Percentiles rank a stretch among this genome's conserved stretches.
These are phyloP conservation scores for Aurelia aurita complex sp. Pacific DNA, from an alignment of 30 jellyfish, hydroid and myxozoan species.

Conservation along the genomic window DNA sequence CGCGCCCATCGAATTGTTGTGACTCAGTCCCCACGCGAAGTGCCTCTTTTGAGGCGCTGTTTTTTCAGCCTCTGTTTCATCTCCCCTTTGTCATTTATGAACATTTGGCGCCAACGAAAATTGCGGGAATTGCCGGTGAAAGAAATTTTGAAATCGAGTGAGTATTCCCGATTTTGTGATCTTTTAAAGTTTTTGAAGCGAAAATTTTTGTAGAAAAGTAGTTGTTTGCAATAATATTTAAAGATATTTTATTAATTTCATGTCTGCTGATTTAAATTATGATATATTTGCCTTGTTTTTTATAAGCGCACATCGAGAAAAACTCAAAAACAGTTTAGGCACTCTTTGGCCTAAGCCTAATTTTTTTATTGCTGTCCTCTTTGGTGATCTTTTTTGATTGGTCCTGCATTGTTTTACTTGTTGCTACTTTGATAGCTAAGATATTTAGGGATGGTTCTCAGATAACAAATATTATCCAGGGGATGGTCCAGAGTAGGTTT, in stretches of 20 bases:
- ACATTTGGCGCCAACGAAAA: conserved; percentile 8
- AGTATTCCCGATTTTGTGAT: conserved; percentile 12
- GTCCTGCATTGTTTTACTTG: neutral
- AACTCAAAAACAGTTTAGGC: neutral
- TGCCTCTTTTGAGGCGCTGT: conserved; percentile 19
- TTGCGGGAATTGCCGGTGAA: conserved; percentile 16
- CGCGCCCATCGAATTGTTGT: too few relatives aligned
- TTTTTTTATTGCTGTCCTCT: neutral
- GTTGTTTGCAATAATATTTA: neutral
- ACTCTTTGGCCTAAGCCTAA: neutral
- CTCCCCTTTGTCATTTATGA: neutral
- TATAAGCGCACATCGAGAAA: conserved; percentile 4
- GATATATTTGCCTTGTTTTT: neutral
- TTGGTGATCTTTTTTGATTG: neutral
- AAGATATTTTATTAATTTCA: conserved; percentile 6
- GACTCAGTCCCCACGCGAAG: neutral
- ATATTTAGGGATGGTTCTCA: neutral
- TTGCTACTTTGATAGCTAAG: neutral
- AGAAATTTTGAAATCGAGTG: conserved; percentile 3
- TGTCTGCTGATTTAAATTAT: conserved; percentile 4
- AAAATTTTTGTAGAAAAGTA: neutral
- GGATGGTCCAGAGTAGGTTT: too few relatives aligned
- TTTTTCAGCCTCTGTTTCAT: conserved; percentile 14
- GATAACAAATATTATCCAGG: neutral
- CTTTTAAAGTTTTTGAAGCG: conserved; percentile 3